Evolutionary conservation across 1,140 invertebrate species (phyloP).

Genomic region (Theocolax elegans): DNA sequence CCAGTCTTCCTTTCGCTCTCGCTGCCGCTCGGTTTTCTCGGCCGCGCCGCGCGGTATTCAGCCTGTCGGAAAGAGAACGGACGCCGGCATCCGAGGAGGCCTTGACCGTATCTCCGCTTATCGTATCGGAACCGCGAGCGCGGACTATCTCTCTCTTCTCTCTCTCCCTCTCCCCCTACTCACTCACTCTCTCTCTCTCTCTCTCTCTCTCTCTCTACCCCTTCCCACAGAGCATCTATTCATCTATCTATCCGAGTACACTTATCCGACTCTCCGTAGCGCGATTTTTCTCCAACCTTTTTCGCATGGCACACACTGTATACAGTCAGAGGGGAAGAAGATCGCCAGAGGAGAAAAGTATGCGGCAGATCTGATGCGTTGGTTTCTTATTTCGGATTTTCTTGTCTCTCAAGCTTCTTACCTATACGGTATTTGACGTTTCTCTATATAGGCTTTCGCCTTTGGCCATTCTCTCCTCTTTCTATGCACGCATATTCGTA

Average conservation of each 20-base stretch:
- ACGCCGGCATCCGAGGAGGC: conserved; percentile 64
- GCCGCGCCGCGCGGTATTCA: conserved; percentile 48
- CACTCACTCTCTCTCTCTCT: neutral
- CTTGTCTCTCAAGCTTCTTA: conserved; percentile 12
- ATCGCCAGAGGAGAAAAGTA: conserved; percentile 10
- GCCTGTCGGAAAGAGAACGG: conserved; percentile 66
- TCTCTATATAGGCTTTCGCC: too few species aligned
- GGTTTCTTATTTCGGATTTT: conserved; percentile 28
- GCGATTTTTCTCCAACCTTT: too few species aligned
- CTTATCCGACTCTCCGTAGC: too few species aligned
- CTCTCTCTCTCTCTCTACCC: neutral
- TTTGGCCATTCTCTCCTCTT: too few species aligned
- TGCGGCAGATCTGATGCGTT: neutral
- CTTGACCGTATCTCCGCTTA: conserved; percentile 68
- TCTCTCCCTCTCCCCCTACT: neutral
- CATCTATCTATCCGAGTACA: too few species aligned
- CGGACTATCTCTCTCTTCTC: neutral
- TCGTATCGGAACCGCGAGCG: conserved; percentile 55
- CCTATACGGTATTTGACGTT: neutral
- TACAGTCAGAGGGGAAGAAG: too few species aligned
- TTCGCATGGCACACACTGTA: too few species aligned
- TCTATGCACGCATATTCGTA: too few species aligned
- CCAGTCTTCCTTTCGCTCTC: conserved; percentile 30
- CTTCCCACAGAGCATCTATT: too few species aligned
- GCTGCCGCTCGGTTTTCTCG: conserved; percentile 20